phyloP scores from a whole-genome alignment of 1,140 invertebrate genomes.

The Cydia fagiglandana region DNA sequence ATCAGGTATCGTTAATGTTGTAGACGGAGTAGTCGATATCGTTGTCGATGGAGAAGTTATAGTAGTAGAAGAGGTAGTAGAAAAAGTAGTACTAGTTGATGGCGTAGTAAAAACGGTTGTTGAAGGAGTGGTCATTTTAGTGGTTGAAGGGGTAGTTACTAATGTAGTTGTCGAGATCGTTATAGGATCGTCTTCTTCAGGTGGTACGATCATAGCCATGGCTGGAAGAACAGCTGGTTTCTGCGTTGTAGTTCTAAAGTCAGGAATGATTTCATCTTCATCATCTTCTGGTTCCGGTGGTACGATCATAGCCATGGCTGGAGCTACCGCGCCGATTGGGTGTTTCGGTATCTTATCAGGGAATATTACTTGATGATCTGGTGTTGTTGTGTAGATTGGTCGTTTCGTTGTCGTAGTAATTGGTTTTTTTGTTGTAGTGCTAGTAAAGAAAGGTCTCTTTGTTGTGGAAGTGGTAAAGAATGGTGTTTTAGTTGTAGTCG shows the following conservation, averaged over 20 bases:
- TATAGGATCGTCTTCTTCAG: neutral
- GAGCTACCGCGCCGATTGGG: neutral
- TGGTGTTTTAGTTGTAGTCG: neutral
- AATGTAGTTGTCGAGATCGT: neutral
- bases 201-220: too few relatives aligned
- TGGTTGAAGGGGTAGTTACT: neutral
- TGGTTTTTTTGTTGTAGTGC: neutral
- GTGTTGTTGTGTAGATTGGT: neutral
- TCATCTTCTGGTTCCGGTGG: constrained; percentile 16
- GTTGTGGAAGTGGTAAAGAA: neutral
- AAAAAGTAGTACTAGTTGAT: neutral
- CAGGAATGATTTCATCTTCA: neutral
- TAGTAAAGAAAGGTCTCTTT: neutral
- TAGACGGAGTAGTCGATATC: neutral
- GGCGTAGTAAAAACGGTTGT: neutral
- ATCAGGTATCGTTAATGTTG: neutral
- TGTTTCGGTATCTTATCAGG: neutral
- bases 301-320: constrained; percentile 8
- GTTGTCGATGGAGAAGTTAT: neutral
- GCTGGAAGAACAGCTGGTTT: too few relatives aligned
- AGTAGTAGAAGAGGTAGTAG: neutral
- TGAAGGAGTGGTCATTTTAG: neutral
- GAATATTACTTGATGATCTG: neutral
- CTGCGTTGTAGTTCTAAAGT: neutral
- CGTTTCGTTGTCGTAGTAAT: neutral